A percentile compares a stretch with the other conserved stretches of the same genome.
Conservation (phyloP, 2,888 invertebrate genomes). For the Tinea pellionella region DNA sequence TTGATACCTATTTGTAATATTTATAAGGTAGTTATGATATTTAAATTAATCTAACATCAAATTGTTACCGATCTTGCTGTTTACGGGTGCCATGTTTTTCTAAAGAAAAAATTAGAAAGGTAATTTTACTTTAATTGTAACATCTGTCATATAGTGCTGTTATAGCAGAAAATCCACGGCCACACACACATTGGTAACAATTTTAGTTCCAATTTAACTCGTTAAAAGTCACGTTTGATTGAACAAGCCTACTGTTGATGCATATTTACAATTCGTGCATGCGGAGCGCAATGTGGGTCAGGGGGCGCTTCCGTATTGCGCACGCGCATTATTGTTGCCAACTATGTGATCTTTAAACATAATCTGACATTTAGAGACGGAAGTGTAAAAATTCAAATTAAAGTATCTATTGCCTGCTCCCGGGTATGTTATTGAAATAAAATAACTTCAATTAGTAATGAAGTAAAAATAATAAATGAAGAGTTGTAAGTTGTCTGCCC, state of each 20-base stretch:
- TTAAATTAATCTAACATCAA: too few relatives aligned
- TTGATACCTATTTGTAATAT: too few relatives aligned
- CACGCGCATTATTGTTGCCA: constrained; percentile 34
- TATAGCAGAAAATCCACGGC: neutral
- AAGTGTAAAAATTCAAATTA: neutral
- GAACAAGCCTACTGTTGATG: neutral
- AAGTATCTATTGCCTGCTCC: too few relatives aligned
- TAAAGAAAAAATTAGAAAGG: too few relatives aligned
- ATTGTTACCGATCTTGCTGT: too few relatives aligned
- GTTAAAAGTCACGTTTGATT: neutral
- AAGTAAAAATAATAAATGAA: too few relatives aligned
- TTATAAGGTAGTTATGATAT: too few relatives aligned
- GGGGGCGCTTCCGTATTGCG: constrained; percentile 40
- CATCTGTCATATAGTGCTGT: neutral
- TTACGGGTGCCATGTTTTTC: too few relatives aligned
- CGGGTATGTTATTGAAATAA: too few relatives aligned
- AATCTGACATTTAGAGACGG: neutral
- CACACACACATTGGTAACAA: neutral
- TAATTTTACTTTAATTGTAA: too few relatives aligned
- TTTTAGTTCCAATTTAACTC: neutral
- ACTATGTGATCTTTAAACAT: constrained; percentile 24
- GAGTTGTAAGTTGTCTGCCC: too few relatives aligned
- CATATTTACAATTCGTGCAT: neutral
- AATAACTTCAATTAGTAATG: too few relatives aligned
- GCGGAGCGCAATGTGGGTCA: constrained; percentile 31